phyloP scores from a whole-genome alignment of 2,797 vertebrate species.

The Gadopsis bispinosus region DNA sequence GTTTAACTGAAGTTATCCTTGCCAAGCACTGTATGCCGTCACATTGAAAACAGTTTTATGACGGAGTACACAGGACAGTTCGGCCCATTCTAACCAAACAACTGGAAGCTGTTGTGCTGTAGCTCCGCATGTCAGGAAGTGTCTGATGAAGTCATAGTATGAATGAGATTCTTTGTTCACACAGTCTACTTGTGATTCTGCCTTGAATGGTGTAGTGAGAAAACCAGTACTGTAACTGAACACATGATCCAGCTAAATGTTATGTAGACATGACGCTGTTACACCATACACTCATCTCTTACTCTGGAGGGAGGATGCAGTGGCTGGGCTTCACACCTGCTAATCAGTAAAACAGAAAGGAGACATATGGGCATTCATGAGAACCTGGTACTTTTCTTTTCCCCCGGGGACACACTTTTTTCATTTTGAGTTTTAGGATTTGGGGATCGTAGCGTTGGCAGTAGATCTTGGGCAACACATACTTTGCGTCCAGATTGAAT shows the following conservation, averaged over 20 bases:
- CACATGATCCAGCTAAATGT: not conserved
- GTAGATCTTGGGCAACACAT: not conserved
- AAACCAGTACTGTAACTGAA: not conserved
- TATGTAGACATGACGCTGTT: not conserved
- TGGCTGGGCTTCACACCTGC: not conserved
- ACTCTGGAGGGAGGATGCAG: not conserved
- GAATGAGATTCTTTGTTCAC: not conserved
- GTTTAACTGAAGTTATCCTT: not conserved
- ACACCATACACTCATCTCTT: not conserved
- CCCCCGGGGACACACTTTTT: not conserved
- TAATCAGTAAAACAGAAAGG: constrained; percentile 1
- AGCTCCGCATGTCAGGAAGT: not conserved
- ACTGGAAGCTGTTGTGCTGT: not conserved
- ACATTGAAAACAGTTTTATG: not conserved
- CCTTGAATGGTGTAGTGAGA: not conserved
- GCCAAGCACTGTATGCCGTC: not conserved
- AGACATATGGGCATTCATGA: constrained; percentile 8
- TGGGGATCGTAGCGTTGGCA: constrained; percentile 2
- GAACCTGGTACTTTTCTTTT: not conserved
- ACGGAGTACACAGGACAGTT: not conserved
- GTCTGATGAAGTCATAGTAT: not conserved
- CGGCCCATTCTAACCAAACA: not conserved
- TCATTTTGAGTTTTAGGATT: not conserved
- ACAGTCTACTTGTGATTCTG: not conserved
- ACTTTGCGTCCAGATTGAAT: not conserved